A percentile compares a stretch with the other conserved stretches of the same genome.
Conservation (phyloP, 92 coral and sea anemone species). For the Zoanthus sansibaricus region DNA sequence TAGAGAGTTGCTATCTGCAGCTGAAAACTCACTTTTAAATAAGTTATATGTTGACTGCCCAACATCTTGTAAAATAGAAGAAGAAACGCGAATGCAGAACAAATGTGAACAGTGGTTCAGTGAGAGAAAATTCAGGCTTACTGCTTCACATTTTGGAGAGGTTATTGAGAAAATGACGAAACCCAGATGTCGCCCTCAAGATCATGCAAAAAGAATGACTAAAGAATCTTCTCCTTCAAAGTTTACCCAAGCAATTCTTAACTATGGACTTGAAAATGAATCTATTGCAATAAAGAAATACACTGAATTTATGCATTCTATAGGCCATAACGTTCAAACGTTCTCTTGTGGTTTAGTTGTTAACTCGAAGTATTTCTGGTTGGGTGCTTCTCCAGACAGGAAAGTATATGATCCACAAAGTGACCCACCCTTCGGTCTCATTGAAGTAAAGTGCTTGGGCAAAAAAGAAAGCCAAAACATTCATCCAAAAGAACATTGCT, state of each 20-base stretch:
- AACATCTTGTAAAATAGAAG: constrained; percentile 6
- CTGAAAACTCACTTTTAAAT: neutral
- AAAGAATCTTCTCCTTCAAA: constrained; percentile 20
- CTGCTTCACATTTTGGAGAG: neutral
- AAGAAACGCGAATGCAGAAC: constrained; percentile 17
- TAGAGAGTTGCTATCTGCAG: constrained; percentile 2
- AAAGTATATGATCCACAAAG: neutral
- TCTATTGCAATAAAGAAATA: neutral
- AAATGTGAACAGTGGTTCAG: constrained; percentile 16
- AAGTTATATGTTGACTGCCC: neutral
- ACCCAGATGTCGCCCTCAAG: constrained; percentile 22
- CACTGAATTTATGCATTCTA: neutral
- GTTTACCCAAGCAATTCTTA: neutral
- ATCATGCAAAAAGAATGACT: constrained; percentile 5
- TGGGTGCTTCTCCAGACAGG: neutral
- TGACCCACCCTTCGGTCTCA: neutral
- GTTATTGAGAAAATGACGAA: neutral
- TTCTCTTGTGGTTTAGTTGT: neutral
- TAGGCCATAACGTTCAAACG: neutral
- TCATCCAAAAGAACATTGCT: neutral
- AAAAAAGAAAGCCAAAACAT: neutral
- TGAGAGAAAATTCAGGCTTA: neutral
- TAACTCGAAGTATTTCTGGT: neutral
- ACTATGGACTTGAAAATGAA: neutral
- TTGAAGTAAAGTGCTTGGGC: neutral